These are phyloP conservation scores for Caenorhabditis remanei DNA, from an alignment of 1,140 invertebrate species.

Conservation along the genomic window DNA sequence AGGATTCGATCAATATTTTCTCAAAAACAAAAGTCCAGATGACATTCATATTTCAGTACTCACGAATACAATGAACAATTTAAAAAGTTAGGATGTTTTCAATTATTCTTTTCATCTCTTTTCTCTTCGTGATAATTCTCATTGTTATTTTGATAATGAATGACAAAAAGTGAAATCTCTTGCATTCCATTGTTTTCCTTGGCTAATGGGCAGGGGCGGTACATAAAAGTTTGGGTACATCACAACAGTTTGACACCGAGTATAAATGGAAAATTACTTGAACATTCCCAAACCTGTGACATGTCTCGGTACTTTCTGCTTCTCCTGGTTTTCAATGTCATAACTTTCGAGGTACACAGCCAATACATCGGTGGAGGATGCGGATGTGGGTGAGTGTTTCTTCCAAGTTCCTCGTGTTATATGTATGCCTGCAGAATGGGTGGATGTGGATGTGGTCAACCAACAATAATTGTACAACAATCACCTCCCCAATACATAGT, in stretches of 20 bases:
- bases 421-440: not conserved
- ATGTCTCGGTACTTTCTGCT: not conserved
- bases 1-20: constrained; percentile 63
- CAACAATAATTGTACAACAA: not conserved
- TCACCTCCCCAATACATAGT: not conserved
- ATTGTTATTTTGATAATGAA: not conserved
- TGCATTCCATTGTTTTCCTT: too few relatives aligned
- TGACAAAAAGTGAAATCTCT: not conserved
- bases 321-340: not conserved
- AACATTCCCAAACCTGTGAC: not conserved
- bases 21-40: constrained; percentile 61
- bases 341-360: not conserved
- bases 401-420: not conserved
- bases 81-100: not conserved
- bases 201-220: not conserved
- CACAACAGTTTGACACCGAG: too few relatives aligned
- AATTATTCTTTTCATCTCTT: too few relatives aligned
- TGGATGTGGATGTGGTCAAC: constrained; percentile 20
- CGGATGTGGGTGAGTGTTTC: not conserved
- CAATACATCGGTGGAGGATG: not conserved
- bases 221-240: too few relatives aligned
- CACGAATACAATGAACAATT: constrained; percentile 47
- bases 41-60: constrained; percentile 60
- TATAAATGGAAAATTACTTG: not conserved
- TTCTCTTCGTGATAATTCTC: too few relatives aligned